Conservation (phyloP, 2,797 vertebrate genomes). For the Coregonus suidteri region DNA sequence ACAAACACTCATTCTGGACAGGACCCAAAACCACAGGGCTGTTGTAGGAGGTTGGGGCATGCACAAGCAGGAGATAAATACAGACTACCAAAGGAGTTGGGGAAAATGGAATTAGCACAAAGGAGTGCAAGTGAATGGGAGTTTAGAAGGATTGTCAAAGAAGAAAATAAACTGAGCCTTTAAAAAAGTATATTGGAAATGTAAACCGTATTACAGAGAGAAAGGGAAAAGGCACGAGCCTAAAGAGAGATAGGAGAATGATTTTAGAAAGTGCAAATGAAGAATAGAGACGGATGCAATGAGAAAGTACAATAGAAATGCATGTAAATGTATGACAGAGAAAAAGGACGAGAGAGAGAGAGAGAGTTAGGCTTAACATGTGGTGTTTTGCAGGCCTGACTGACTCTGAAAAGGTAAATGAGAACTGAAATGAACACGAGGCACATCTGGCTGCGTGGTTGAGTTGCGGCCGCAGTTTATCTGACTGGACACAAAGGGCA, state of each 20-base stretch:
- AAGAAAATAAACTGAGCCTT: neutral
- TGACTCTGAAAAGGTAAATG: conserved; percentile 22
- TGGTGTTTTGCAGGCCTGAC: conserved; percentile 1
- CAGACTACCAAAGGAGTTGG: neutral
- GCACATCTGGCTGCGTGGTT: conserved; percentile 37
- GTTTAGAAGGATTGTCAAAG: neutral
- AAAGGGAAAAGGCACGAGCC: neutral
- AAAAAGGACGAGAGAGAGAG: neutral
- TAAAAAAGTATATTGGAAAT: too few species aligned
- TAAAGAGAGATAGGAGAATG: too few species aligned
- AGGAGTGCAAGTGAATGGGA: neutral
- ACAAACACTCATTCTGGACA: conserved; percentile 58
- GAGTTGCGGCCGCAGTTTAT: conserved; percentile 28
- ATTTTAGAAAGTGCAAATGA: too few species aligned
- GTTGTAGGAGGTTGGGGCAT: conserved; percentile 35
- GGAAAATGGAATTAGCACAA: conserved; percentile 11
- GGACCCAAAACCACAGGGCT: conserved; percentile 64
- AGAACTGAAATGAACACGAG: conserved; percentile 15
- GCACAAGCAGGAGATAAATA: neutral
- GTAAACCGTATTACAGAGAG: neutral
- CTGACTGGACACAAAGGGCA: conserved; percentile 33
- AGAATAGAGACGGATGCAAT: too few species aligned
- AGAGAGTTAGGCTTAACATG: neutral
- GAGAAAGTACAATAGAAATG: too few species aligned
- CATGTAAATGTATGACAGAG: neutral